A percentile compares a stretch with the other conserved stretches of the same genome.
Conservation (phyloP, 2,888 invertebrate species). For the Eupithecia pulchellata region DNA sequence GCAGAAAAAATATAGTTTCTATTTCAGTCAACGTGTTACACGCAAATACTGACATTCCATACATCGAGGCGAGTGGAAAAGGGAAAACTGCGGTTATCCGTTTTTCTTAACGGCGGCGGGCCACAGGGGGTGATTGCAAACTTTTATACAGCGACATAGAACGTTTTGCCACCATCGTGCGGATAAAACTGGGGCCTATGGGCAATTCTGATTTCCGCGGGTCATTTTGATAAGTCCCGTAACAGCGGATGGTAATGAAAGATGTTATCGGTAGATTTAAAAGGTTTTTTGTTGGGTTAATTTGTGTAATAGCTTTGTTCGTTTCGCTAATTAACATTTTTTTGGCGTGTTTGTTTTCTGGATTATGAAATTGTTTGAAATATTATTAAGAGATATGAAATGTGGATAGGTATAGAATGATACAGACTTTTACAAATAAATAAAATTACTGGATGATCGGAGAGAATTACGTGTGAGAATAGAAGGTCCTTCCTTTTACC, state of each 20-base stretch:
- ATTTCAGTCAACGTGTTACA: constrained; percentile 30
- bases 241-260: constrained; percentile 29
- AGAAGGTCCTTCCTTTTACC: background rate
- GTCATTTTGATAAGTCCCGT: constrained; percentile 34
- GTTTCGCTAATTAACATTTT: constrained; percentile 11
- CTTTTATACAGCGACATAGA: constrained; percentile 54
- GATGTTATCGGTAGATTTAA: constrained; percentile 28
- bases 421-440: background rate
- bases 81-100: constrained; percentile 38
- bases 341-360: constrained; percentile 5
- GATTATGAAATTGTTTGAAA: constrained; percentile 1
- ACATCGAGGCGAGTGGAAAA: constrained; percentile 38
- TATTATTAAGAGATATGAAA: background rate
- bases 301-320: constrained; percentile 20
- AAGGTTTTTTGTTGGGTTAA: constrained; percentile 12
- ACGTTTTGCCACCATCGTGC: constrained; percentile 40
- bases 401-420: no score
- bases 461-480: background rate
- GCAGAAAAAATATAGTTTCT: constrained; percentile 12
- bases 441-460: background rate
- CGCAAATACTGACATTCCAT: constrained; percentile 35
- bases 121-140: constrained; percentile 48
- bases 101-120: constrained; percentile 46
- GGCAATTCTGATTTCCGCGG: constrained; percentile 34
- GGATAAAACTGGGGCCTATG: constrained; percentile 33